Evolutionary conservation across 2,113 vertebrate species (phyloP), one percentile per base, ranked within the genome.

Genomic region (Apteryx owenii): DNA sequence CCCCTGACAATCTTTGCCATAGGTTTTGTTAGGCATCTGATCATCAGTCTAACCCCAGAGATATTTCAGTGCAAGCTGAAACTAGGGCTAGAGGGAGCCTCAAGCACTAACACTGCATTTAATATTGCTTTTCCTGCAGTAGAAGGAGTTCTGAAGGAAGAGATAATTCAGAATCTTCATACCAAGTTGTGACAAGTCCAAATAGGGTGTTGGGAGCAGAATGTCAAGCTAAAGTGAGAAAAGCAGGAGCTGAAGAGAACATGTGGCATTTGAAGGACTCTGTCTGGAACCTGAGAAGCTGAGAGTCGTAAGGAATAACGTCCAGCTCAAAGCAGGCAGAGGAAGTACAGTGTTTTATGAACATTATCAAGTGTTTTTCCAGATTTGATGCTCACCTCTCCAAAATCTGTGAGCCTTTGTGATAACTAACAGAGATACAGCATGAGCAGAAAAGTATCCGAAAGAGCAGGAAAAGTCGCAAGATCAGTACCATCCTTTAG

Each of bases 71-170:
- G 31, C 54, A 12, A 23, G 7, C 0, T 2, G 54, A 54, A 80
- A 15, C 10, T 31, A 21, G 38, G n/a, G n/a, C 22, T 61, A 21
- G n/a, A 56, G 29, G 17, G 22, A 61, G 29, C 5, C 3, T 80
- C 13, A 22, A 16, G 31, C 31, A 31, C 0, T 0, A 66, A 58
- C 25, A 4, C 44, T 44, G 15, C 9, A 9, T 53, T 73, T 33
- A 17, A 12, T 80, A 8, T 2, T 78, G 29, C 29, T 83, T 76
- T 80, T 56, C 12, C 22, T 83, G 56, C n/a, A 66, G 56, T 12
- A 73, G 17, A 3, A 61, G 20, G 23, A 65, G 16, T 9, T 26
- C 17, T 33, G 31, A 36, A 6, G 10, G 51, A 58, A 64, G 21
- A 51, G 61, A 46, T 16, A 42, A 29, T 64, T 72, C 23, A 61